Base-by-base conservation (phyloP, 2,113 vertebrate species). In the Tor tambroides region DNA sequence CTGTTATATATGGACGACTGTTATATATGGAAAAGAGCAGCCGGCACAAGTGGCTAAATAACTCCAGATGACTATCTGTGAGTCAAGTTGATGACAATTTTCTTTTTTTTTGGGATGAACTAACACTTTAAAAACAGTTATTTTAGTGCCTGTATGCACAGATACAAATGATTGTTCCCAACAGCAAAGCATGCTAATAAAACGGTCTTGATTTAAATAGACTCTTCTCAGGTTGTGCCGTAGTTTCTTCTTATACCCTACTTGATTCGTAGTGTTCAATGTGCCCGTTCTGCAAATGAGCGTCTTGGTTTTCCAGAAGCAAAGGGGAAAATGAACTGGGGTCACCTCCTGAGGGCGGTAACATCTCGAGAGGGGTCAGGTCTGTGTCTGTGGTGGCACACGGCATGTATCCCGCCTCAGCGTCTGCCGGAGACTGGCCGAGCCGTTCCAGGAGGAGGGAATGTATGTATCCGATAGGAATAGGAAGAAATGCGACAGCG, bases 401-500 rank as follows among this genome's bases (percentile, higher is more conserved):
- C 28, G 85, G 88, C 32, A 23, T 15, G 81, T 91, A 92, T 30
- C 71, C n/a, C 1, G 83, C 19, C 28, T 74, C 88, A 0, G 54
- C 5, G 63, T 72, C 61, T 32, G 19, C 17, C 12, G 71, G 59
- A 0, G 89, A 59, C 41, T 63, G 82, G 63, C 78, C 11, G 71
- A 85, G 17, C 28, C 83, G 30, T 6, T 92, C 89, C 51, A 21
- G 82, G 80, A 94, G 71, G 6, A 87, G 2, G 0, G 88, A 49
- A 30, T 93, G 93, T 86, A 95, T 2, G 10, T 94, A 89, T 63
- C 91, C 92, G 0, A 91, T 2, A 0, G 95, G 96, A 79, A 96
- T 92, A 1, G 96, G 96, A 80, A 96, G 21, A 56, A 93, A 90
- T 26, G 95, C 94, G 1, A 93, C 15, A 11, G 95, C 0, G 51